Evolutionary conservation across 1,140 invertebrate genomes (phyloP).

Genomic region (Sitobion miscanthi): DNA sequence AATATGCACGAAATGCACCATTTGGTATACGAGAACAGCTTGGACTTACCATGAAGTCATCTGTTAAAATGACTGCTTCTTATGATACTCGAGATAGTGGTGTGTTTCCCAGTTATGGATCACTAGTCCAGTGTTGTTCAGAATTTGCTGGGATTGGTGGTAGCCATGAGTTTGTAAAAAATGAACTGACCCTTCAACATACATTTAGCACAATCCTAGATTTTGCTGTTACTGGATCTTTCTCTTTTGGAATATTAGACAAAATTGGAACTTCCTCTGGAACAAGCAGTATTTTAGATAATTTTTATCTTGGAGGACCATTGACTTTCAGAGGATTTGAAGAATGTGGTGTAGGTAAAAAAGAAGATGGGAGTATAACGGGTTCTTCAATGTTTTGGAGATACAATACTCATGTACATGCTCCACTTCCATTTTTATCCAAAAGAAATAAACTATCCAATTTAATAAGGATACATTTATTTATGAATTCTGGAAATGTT

Average conservation of each 20-base stretch:
- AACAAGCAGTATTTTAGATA: slow-evolving; percentile 75
- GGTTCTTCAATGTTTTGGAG: slow-evolving; percentile 82
- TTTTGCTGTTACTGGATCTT: slow-evolving; percentile 76
- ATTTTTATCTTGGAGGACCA: slow-evolving; percentile 88
- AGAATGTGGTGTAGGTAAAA: slow-evolving; percentile 81
- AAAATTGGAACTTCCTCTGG: slow-evolving; percentile 70
- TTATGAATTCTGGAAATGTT: slow-evolving; percentile 83
- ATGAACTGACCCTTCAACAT: slow-evolving; percentile 79
- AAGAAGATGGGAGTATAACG: slow-evolving; percentile 72
- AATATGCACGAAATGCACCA: slow-evolving; percentile 66
- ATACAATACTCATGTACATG: slow-evolving; percentile 79
- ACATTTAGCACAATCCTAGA: slow-evolving; percentile 73
- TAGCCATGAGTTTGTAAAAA: slow-evolving; percentile 83
- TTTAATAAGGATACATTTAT: slow-evolving; percentile 76
- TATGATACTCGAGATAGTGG: slow-evolving; percentile 79
- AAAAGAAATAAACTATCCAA: slow-evolving; percentile 78
- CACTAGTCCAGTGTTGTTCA: slow-evolving; percentile 72
- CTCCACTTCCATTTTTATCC: slow-evolving; percentile 83
- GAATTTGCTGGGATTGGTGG: slow-evolving; percentile 89
- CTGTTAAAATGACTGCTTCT: slow-evolving; percentile 77
- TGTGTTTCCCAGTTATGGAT: slow-evolving; percentile 78
- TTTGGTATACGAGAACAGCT: slow-evolving; percentile 84
- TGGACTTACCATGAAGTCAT: slow-evolving; percentile 85
- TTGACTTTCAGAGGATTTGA: slow-evolving; percentile 83
- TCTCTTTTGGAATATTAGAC: slow-evolving; percentile 74